Base-by-base conservation (phyloP, 2,888 invertebrate species). In the Brenthis ino region DNA sequence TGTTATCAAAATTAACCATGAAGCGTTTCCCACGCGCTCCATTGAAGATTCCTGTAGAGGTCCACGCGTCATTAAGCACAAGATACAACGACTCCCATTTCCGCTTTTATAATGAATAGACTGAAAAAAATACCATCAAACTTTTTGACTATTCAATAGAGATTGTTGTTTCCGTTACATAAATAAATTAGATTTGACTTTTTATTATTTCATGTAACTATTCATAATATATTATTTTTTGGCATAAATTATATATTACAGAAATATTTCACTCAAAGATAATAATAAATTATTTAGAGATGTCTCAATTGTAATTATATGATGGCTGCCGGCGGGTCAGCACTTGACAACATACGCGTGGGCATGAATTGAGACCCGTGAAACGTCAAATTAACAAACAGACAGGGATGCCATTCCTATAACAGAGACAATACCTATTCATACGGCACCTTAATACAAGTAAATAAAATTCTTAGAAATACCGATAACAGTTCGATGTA, bases 341-440 rank as follows among this genome's bases (percentile, higher is more conserved):
- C 20, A 50, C 55, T 56, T 47, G 43, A 43, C 67, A 61, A 61
- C 47, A 54, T 48, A 20, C 80, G 90, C 88, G 91, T 91, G 89
- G 91, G 91, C 84, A 76, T 75, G 89, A 91, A 92, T 91, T 91
- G 89, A 82, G 86, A 80, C 77, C 87, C 80, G 70, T 88, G 87
- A 85, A 85, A 85, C 85, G 82, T 85, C 84, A 85, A 85, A 87
- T 88, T 87, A 87, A 86, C 82, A 79, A 77, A 78, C 72, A 68
- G 61, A 67, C 79, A 87, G 86, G 88, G 87, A 77, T 87, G 81
- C 71, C 84, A 69, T 68, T 63, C 12, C 65, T 67, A 65, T 67
- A 68, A 56, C n/a, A 14, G 57, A 61, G 37, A 67, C 72, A 70
- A 70, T 72, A 63, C 61, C 50, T 43, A 65, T 72, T 67, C 63